These are phyloP conservation scores for Larimichthys polyactis DNA, from an alignment of 2,113 vertebrate species.

Conservation along the genomic window DNA sequence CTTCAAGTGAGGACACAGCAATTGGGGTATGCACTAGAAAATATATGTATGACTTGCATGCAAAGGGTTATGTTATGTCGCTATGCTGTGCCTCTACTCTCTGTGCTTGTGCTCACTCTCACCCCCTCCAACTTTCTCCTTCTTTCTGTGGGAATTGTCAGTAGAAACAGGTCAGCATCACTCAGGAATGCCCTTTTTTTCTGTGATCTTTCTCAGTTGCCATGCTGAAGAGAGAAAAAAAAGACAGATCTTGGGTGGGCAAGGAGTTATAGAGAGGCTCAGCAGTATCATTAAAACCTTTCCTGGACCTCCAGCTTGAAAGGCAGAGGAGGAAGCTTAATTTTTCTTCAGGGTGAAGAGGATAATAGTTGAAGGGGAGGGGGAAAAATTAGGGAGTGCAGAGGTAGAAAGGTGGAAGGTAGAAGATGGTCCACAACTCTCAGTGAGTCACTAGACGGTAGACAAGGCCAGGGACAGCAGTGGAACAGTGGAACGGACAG, in stretches of 20 bases:
- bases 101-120: background rate
- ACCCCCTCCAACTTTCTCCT: background rate
- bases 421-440: background rate
- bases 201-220: conserved; percentile 20
- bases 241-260: conserved; percentile 1
- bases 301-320: conserved; percentile 26
- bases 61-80: background rate
- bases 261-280: conserved; percentile 12
- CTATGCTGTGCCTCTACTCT: background rate
- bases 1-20: background rate
- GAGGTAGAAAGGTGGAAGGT: background rate
- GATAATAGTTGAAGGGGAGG: background rate
- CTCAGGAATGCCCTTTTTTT: conserved; percentile 46
- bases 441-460: conserved; percentile 30
- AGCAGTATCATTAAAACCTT: background rate
- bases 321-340: background rate
- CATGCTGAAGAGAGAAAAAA: background rate
- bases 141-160: conserved; percentile 31
- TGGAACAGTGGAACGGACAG: conserved; percentile 32
- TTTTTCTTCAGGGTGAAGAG: conserved; percentile 10
- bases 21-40: background rate
- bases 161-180: conserved; percentile 44
- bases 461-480: conserved; percentile 13
- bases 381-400: background rate
- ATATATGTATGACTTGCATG: background rate